phyloP scores from a whole-genome alignment of 2,797 vertebrate species.

The Petrocephalus schoutedeni region DNA sequence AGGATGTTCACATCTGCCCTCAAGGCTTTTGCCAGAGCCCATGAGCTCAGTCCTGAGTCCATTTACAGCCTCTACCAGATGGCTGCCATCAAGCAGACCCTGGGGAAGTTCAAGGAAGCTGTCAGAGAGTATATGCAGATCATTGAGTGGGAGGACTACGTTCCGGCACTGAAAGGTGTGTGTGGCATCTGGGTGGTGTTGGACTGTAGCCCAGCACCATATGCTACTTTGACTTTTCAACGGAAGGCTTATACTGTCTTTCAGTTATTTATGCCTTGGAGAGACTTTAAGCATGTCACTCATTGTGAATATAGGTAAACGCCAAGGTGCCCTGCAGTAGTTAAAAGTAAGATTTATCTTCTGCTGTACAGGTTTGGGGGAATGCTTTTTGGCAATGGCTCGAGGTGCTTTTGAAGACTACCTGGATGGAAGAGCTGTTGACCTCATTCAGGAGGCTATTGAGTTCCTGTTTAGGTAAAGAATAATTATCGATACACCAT shows the following conservation, averaged over 20 bases:
- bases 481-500: not conserved
- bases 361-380: conserved; percentile 76
- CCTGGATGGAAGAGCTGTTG: conserved; percentile 81
- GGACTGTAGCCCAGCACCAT: not conserved
- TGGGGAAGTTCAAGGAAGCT: conserved; percentile 85
- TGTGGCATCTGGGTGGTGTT: not conserved
- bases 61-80: conserved; percentile 86
- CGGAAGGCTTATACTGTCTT: not conserved
- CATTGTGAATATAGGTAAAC: conserved; percentile 1
- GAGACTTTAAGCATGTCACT: conserved; percentile 11
- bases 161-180: conserved; percentile 93
- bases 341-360: not conserved
- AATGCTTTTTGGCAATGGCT: conserved; percentile 82
- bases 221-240: not conserved
- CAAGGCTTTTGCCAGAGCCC: conserved; percentile 86
- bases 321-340: conserved; percentile 1
- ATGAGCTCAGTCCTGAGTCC: conserved; percentile 79
- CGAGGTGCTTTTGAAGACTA: conserved; percentile 76
- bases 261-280: not conserved
- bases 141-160: conserved; percentile 75
- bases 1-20: conserved; percentile 85
- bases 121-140: conserved; percentile 78
- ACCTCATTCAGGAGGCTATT: conserved; percentile 78
- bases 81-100: conserved; percentile 86
- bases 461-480: conserved; percentile 75